Evolutionary conservation across 1,140 invertebrate species (phyloP).

Genomic region (Carposina sasakii): DNA sequence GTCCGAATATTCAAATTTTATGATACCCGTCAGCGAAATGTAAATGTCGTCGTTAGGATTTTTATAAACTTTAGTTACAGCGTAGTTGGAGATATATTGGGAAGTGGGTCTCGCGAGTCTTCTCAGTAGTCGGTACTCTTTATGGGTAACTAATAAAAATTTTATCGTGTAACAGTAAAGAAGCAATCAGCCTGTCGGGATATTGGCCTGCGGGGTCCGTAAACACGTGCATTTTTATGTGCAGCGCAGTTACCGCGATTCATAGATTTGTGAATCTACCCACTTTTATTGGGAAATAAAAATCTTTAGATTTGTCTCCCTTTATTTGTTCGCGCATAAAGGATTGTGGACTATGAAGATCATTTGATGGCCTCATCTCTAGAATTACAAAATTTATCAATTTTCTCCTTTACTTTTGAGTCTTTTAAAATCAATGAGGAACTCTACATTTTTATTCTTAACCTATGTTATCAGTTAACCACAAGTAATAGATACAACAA

Average conservation of each 20-base stretch:
- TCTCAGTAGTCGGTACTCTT: conserved; percentile 65
- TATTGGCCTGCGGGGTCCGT: conserved; percentile 63
- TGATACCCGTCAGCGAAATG: no score
- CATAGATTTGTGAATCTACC: no score
- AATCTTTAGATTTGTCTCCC: no score
- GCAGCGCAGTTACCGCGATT: conserved; percentile 45
- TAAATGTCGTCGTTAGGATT: no score
- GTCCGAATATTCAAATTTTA: no score
- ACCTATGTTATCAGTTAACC: conserved; percentile 8
- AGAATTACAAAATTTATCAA: no score
- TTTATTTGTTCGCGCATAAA: no score
- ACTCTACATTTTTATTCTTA: conserved; percentile 7
- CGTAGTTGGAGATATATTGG: conserved; percentile 66
- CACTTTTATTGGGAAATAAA: no score
- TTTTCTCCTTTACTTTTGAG: conserved; percentile 4
- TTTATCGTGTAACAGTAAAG: conserved; percentile 72
- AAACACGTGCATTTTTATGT: conserved; percentile 68
- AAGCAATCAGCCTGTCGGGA: conserved; percentile 67
- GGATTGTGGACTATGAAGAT: no score
- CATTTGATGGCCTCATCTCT: no score
- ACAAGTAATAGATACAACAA: conserved; percentile 37
- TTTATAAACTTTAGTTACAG: conserved; percentile 57
- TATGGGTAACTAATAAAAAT: conserved; percentile 66
- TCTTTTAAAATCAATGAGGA: background rate
- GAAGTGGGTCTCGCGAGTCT: conserved; percentile 59